A percentile compares a stretch with the other conserved stretches of the same genome.
Conservation (phyloP, 53 echinoderm and acorn worm species). For the Patiria pectinifera region DNA sequence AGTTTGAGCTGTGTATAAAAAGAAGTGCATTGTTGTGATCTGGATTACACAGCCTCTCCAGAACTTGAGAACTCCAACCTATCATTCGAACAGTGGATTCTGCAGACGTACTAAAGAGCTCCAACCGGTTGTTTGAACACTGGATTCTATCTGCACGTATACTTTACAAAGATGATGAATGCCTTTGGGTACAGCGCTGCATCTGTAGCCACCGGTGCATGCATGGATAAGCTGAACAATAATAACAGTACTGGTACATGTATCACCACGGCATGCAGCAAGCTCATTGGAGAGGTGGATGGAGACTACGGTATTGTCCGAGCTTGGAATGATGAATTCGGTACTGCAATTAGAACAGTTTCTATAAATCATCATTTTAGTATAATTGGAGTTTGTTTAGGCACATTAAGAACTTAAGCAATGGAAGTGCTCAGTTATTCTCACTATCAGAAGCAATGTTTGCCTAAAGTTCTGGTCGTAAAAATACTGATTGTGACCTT, state of each 20-base stretch:
- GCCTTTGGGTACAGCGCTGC: background rate
- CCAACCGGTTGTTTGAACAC: background rate
- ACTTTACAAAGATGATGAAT: background rate
- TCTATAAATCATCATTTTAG: background rate
- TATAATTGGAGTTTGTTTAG: too few species aligned
- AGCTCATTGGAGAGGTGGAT: conserved; percentile 32
- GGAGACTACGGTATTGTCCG: conserved; percentile 46
- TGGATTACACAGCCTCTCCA: background rate
- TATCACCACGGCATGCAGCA: conserved; percentile 14
- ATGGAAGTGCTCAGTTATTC: too few species aligned
- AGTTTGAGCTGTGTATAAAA: background rate
- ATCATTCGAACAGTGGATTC: background rate
- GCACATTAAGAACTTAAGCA: too few species aligned
- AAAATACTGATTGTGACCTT: background rate
- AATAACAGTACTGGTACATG: conserved; percentile 5
- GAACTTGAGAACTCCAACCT: background rate
- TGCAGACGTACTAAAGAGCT: background rate
- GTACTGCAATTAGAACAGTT: background rate
- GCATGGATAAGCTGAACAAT: conserved; percentile 23
- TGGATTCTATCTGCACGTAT: background rate
- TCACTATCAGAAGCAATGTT: too few species aligned
- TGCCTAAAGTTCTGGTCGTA: too few species aligned
- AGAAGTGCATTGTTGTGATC: background rate
- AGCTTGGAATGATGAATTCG: conserved; percentile 49
- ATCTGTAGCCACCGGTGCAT: background rate